Base-by-base conservation (phyloP, 2,113 vertebrate genomes). In the Sapayoa aenigma region DNA sequence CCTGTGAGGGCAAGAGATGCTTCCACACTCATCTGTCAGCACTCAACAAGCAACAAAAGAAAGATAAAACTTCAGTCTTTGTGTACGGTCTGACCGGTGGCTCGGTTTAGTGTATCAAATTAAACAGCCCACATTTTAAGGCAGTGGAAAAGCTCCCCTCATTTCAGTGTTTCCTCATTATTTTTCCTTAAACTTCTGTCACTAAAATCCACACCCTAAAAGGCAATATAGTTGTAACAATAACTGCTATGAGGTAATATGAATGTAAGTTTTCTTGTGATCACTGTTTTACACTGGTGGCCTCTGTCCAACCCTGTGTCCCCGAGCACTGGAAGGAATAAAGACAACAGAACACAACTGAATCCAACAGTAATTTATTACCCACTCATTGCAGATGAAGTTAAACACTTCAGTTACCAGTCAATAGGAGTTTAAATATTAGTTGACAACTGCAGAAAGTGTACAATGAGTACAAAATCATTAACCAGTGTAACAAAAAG, bases 281-380 rank as follows among this genome's bases (percentile, higher is more conserved):
- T 68, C 16, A 16, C 12, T 23, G 22, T 53, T 71, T 66, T 37
- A 75, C 1, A 0, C 30, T 31, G 42, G 49, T n/a, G 33, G n/a
- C 41, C 16, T 5, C 7, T 17, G 25, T 80, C 46, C 76, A 76
- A 11, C n/a, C 42, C 46, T 1, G 0, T 9, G 3, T 19, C 15
- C 50, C 71, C 56, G 24, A 55, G 74, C 41, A 41, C 33, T n/a
- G 60, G 20, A 63, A 89, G 37, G 44, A 96, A 92, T 53, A 68
- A 72, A 78, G 66, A 75, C 60, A 55, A 8, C 5, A 53, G n/a
- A 55, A 42, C n/a, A 37, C n/a, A 52, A 46, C 8, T 41, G 76
- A 93, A 82, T 92, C 83, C 95, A 96, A 92, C 44, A 87, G 69
- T 49, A 94, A 23, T 97, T 97, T 97, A 97, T 97, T 97, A 84